Evolutionary conservation across 2,888 invertebrate genomes (phyloP).

Genomic region (Drosophila anceps): DNA sequence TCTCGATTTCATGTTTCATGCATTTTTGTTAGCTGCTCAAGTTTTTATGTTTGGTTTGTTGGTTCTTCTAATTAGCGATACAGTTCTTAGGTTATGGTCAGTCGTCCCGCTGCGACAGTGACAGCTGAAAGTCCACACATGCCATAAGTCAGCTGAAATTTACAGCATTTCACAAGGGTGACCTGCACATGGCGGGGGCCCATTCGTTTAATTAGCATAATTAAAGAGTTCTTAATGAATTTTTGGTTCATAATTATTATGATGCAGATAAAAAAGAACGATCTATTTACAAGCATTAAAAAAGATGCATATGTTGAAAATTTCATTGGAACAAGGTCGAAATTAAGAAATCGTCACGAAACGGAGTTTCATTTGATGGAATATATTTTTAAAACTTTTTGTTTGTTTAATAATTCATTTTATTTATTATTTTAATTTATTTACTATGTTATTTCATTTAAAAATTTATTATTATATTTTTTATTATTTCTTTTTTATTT

Average conservation of each 20-base stretch:
- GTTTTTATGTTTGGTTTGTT: conserved; percentile 37
- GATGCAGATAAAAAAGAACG: conserved; percentile 11
- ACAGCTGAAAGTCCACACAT: conserved; percentile 62
- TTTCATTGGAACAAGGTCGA: background rate
- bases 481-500: background rate
- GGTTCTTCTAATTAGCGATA: conserved; percentile 64
- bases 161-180: conserved; percentile 17
- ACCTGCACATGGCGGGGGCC: conserved; percentile 8
- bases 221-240: conserved; percentile 25
- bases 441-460: background rate
- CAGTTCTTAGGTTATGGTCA: conserved; percentile 32
- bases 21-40: conserved; percentile 21
- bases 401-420: background rate
- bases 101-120: conserved; percentile 57
- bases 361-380: background rate
- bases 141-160: conserved; percentile 39
- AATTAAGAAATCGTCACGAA: background rate
- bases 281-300: background rate
- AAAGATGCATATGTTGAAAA: background rate
- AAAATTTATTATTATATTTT: too few species aligned
- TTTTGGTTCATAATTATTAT: conserved; percentile 24
- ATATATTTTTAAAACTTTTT: background rate
- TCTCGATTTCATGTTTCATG: conserved; percentile 3
- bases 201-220: conserved; percentile 30
- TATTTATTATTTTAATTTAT: background rate